Conservation (phyloP, 2,113 vertebrate genomes). For the Nymphicus hollandicus region DNA sequence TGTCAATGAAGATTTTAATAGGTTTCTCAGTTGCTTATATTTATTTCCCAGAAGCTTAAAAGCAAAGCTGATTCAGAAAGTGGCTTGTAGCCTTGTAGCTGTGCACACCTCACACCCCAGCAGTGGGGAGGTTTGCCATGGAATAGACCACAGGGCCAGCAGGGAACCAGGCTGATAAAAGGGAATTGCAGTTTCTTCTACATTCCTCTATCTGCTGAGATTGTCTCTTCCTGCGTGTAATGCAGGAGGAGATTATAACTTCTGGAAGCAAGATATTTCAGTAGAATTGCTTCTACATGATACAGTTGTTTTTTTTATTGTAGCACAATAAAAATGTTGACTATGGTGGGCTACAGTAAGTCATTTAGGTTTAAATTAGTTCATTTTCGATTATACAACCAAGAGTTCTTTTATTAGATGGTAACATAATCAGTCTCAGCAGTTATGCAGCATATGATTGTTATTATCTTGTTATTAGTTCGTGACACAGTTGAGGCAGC, state of each 20-base stretch:
- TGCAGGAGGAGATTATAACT: not conserved
- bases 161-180: not conserved
- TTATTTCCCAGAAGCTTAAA: not conserved
- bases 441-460: conserved; percentile 31
- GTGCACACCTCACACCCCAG: accelerated
- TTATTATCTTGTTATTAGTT: conserved; percentile 46
- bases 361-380: conserved; percentile 31
- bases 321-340: not conserved
- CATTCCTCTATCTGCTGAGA: not conserved
- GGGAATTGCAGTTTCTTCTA: not conserved
- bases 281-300: not conserved
- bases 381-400: not conserved
- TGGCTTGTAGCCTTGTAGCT: not conserved
- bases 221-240: not conserved
- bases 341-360: conserved; percentile 14
- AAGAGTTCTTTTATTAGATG: conserved; percentile 34
- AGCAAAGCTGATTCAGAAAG: not conserved
- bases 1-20: not conserved
- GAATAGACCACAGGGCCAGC: not conserved
- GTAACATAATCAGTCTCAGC: conserved; percentile 10
- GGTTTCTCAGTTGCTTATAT: not conserved
- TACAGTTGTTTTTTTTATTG: not conserved
- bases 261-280: not conserved
- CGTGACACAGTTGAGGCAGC: not conserved
- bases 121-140: not conserved